A percentile compares a stretch with the other conserved stretches of the same genome.
Conservation (phyloP, 2,888 invertebrate genomes). For the Pyrocoelia pectoralis region DNA sequence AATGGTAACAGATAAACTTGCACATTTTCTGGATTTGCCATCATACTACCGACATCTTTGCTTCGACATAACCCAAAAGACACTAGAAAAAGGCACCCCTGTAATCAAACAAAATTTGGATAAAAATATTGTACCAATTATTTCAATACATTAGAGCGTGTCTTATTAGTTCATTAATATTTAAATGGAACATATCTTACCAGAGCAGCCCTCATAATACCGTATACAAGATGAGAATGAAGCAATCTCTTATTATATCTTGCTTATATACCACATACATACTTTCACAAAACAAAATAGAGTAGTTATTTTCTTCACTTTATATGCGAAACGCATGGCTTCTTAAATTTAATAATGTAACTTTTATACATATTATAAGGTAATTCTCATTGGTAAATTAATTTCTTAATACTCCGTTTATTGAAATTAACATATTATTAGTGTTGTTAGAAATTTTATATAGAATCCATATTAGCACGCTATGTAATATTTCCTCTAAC, state of each 20-base stretch:
- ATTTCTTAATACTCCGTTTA: too few species aligned
- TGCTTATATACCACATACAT: neutral
- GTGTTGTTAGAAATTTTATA: too few species aligned
- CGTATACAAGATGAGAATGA: neutral
- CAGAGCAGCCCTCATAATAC: neutral
- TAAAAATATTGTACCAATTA: neutral
- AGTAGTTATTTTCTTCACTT: neutral
- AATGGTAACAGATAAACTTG: too few species aligned
- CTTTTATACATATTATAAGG: neutral
- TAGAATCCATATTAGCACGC: too few species aligned
- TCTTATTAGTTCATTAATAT: neutral
- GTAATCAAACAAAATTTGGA: neutral
- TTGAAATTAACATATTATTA: too few species aligned
- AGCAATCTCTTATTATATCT: neutral
- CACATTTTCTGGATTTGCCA: too few species aligned
- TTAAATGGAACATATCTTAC: neutral
- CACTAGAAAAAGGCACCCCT: too few species aligned
- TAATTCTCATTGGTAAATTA: too few species aligned
- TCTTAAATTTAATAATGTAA: neutral
- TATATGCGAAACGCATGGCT: neutral
- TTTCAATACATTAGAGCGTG: neutral
- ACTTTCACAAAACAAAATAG: neutral
- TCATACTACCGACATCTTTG: too few species aligned
- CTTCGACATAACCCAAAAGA: too few species aligned
- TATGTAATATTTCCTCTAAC: too few species aligned